Percentiles rank a stretch among this genome's conserved stretches.
These are phyloP conservation scores for Rugalucina vietnamica DNA, from an alignment of 2,888 invertebrate species.

Conservation along the genomic window DNA sequence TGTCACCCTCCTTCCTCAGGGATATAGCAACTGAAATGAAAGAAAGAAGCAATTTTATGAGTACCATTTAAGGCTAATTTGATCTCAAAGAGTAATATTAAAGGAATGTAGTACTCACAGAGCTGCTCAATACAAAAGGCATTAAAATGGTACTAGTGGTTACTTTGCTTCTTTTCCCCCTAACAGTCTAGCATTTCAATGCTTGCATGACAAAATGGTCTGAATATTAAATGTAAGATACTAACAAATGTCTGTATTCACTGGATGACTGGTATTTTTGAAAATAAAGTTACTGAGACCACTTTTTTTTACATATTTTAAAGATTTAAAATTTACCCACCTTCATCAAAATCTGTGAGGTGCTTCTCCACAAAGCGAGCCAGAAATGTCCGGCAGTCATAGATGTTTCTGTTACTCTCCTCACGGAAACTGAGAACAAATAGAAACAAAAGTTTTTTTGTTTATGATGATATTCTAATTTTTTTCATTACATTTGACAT, in stretches of 20 bases:
- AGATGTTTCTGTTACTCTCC: conserved; percentile 60
- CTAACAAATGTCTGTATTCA: too few relatives aligned
- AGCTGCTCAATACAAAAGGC: too few relatives aligned
- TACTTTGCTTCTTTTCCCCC: too few relatives aligned
- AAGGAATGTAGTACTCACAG: too few relatives aligned
- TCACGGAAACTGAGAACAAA: conserved; percentile 39
- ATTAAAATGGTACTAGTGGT: too few relatives aligned
- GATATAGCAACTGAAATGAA: conserved; percentile 65
- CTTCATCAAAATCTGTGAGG: conserved; percentile 68
- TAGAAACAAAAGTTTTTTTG: neutral
- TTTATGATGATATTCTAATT: too few relatives aligned
- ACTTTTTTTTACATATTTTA: neutral
- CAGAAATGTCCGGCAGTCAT: conserved; percentile 64
- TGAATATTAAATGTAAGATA: too few relatives aligned
- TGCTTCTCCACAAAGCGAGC: conserved; percentile 67
- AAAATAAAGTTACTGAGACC: neutral
- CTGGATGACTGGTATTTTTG: too few relatives aligned
- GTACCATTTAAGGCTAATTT: neutral
- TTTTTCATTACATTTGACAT: neutral
- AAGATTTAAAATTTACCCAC: conserved; percentile 41
- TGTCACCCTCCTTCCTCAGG: conserved; percentile 58
- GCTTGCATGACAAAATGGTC: too few relatives aligned
- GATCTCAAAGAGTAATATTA: too few relatives aligned
- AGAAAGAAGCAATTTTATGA: neutral
- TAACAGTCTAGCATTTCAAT: too few relatives aligned